Percentiles rank a stretch among this genome's conserved stretches.
These are phyloP conservation scores for Drosophila vallismaia DNA, from an alignment of 2,888 invertebrate genomes.

Conservation along the genomic window DNA sequence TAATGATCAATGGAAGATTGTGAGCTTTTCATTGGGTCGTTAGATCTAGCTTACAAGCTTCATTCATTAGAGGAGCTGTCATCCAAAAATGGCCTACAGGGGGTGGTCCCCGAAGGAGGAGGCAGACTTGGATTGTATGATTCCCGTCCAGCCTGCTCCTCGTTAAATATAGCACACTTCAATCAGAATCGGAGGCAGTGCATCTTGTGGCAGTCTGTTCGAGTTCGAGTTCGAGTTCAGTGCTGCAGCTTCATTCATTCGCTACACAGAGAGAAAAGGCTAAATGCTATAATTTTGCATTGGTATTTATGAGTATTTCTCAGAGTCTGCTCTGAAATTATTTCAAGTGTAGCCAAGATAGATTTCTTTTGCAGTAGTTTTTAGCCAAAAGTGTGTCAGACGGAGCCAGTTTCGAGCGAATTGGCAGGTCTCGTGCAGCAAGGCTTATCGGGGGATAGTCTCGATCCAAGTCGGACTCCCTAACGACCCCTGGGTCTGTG, in stretches of 20 bases:
- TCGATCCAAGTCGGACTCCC: slow-evolving; percentile 19
- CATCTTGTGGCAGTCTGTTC: slow-evolving; percentile 36
- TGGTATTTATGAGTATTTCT: no score
- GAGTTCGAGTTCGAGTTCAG: slow-evolving; percentile 46
- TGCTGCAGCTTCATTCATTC: slow-evolving; percentile 65
- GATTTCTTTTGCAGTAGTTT: neutral
- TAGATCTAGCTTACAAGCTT: slow-evolving; percentile 68
- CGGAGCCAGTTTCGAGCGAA: slow-evolving; percentile 69
- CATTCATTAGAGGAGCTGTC: slow-evolving; percentile 74
- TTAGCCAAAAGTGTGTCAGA: slow-evolving; percentile 42
- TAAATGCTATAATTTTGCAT: no score
- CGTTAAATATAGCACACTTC: slow-evolving; percentile 79
- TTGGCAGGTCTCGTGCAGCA: slow-evolving; percentile 73
- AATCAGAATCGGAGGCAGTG: slow-evolving; percentile 54
- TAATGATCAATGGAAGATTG: slow-evolving; percentile 38
- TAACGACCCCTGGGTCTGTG: slow-evolving; percentile 39
- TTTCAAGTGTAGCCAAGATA: neutral
- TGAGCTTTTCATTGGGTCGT: slow-evolving; percentile 20
- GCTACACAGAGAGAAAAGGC: neutral
- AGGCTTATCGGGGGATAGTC: slow-evolving; percentile 45
- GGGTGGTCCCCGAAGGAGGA: slow-evolving; percentile 1
- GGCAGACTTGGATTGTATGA: slow-evolving; percentile 68
- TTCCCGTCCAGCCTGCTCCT: slow-evolving; percentile 53
- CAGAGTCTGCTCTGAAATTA: no score
- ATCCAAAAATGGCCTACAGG: slow-evolving; percentile 22